Evolutionary conservation across 2,113 vertebrate species (phyloP).

Genomic region (Fulica atra): DNA sequence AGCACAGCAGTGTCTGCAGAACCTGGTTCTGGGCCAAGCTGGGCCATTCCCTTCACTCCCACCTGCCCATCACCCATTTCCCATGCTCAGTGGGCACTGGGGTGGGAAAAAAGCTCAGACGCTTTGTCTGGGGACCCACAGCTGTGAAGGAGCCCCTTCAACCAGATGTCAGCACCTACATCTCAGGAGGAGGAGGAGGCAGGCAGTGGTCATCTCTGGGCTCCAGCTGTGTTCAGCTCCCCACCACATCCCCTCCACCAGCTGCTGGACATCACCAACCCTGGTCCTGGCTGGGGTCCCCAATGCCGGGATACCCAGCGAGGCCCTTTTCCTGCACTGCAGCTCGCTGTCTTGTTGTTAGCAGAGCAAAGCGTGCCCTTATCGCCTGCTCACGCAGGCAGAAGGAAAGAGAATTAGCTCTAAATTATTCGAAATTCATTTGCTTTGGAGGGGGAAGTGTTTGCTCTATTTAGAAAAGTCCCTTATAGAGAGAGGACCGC

Average conservation of each 20-base stretch:
- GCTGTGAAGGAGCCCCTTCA: neutral
- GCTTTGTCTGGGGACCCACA: neutral
- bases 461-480: conserved; percentile 69
- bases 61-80: neutral
- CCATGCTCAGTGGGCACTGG: neutral
- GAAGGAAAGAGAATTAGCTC: conserved; percentile 79
- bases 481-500: conserved; percentile 46
- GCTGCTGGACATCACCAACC: fast-evolving
- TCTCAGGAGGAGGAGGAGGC: too few species aligned
- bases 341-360: conserved; percentile 45
- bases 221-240: fast-evolving
- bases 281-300: fast-evolving
- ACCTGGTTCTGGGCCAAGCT: fast-evolving
- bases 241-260: fast-evolving
- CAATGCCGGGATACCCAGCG: neutral
- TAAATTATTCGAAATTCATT: conserved; percentile 81
- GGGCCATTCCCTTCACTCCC: neutral
- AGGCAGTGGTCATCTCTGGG: neutral
- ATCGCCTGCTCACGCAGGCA: conserved; percentile 77
- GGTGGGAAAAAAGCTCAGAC: neutral
- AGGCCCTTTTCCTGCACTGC: conserved; percentile 42
- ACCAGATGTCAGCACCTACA: neutral
- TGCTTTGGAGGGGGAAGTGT: conserved; percentile 75
- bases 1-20: neutral
- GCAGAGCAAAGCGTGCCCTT: conserved; percentile 67